These are phyloP conservation scores for Glaucidium brasilianum DNA, from an alignment of 2,113 vertebrate genomes.

Conservation along the genomic window DNA sequence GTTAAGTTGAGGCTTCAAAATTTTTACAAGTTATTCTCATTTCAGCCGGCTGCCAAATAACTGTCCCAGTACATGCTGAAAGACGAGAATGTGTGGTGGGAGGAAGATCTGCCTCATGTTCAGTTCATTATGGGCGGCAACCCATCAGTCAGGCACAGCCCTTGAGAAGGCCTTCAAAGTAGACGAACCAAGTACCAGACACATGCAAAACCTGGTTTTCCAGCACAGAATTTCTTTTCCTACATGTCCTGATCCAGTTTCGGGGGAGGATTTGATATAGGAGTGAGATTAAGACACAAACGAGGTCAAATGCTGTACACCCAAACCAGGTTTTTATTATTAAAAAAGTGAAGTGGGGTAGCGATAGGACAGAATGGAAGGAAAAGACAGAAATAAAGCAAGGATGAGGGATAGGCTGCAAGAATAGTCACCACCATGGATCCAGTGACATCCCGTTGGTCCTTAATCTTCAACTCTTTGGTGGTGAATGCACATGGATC, in stretches of 20 bases:
- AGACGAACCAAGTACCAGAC: slow-evolving; percentile 9
- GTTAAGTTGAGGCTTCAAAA: neutral
- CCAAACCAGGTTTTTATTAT: too few species aligned
- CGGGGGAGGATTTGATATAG: too few species aligned
- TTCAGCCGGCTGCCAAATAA: slow-evolving; percentile 31
- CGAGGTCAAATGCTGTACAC: too few species aligned
- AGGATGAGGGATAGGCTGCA: too few species aligned
- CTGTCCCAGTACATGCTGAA: slow-evolving; percentile 43
- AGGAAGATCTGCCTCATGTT: slow-evolving; percentile 10
- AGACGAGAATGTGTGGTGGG: slow-evolving; percentile 21
- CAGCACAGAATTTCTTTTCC: slow-evolving; percentile 1
- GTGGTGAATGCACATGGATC: too few species aligned
- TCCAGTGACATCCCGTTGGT: too few species aligned
- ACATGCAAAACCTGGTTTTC: slow-evolving; percentile 31
- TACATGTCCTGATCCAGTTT: neutral
- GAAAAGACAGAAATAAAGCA: too few species aligned
- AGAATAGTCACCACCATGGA: too few species aligned
- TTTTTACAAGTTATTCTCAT: slow-evolving; percentile 8
- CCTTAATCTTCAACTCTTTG: too few species aligned
- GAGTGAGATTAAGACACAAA: too few species aligned
- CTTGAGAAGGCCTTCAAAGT: neutral
- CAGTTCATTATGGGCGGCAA: neutral
- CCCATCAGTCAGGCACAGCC: slow-evolving; percentile 21
- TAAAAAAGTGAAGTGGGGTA: too few species aligned
- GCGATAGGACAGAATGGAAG: too few species aligned